phyloP scores from a whole-genome alignment of 2,797 vertebrate genomes.

The Acrocephalus scirpaceus region DNA sequence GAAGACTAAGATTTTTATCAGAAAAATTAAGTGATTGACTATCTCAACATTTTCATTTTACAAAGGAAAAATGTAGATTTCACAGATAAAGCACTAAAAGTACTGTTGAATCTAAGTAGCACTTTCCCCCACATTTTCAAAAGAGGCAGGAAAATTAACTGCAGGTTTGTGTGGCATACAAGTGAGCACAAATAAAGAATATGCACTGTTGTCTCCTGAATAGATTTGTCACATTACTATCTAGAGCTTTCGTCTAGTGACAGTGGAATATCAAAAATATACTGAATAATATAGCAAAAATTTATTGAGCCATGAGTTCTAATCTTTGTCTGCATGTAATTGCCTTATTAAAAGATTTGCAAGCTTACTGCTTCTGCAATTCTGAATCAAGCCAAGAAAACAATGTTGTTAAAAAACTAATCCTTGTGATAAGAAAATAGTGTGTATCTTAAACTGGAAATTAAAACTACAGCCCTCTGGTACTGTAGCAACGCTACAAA shows the following conservation, averaged over 20 bases:
- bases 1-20: conserved; percentile 52
- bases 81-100: conserved; percentile 63
- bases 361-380: conserved; percentile 71
- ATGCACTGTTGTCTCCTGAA: conserved; percentile 75
- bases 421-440: conserved; percentile 63
- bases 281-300: conserved; percentile 75
- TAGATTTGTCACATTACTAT: conserved; percentile 78
- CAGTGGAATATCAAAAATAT: conserved; percentile 76
- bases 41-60: conserved; percentile 71
- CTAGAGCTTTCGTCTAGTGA: conserved; percentile 74
- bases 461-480: conserved; percentile 50
- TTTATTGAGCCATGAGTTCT: conserved; percentile 76
- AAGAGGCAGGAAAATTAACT: conserved; percentile 73
- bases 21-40: conserved; percentile 68
- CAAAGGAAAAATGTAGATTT: conserved; percentile 69
- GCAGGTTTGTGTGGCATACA: conserved; percentile 69
- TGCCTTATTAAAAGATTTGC: conserved; percentile 79
- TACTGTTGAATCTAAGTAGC: conserved; percentile 64
- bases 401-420: conserved; percentile 7
- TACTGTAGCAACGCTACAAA: neutral
- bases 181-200: conserved; percentile 76
- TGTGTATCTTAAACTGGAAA: conserved; percentile 70
- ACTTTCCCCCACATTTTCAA: conserved; percentile 71
- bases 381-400: conserved; percentile 67
- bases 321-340: conserved; percentile 80